Base-by-base conservation (phyloP, 2,888 invertebrate genomes). In the Agrilus mali region DNA sequence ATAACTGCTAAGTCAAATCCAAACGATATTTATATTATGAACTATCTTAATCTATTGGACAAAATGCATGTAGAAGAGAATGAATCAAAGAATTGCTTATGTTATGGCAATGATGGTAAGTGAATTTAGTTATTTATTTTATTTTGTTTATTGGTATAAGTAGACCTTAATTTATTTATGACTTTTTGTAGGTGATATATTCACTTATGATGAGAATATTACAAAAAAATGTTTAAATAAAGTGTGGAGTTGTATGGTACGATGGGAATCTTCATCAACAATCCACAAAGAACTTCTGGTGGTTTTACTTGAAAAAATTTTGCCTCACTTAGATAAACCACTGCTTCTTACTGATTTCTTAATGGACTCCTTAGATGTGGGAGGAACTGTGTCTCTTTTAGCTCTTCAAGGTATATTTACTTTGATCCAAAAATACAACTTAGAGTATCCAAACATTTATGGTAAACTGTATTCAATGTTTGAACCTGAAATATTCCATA, bases 371-470 rank as follows among this genome's bases (percentile, higher is more conserved):
- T 77, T 93, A 50, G 86, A 90, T 60, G 75, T 82, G 38, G 88
- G 90, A 53, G 93, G 95, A 7, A 80, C 87, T 1, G 78, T 90
- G 47, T 86, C 92, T 60, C 74, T 96, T 59, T 69, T 97, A 41
- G 90, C 95, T 1, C 70, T 97, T 10, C 93, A 94, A 63, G 94
- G 95, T 15, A 80, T 96, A 42, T 86, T 93, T 61, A 80, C 86
- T 40, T 74, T 97, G 50, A 89, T 96, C 46, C 83, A 87, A 51
- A 81, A 83, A 47, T 84, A 93, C 68, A 95, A 96, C 70, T 77
- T 97, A 69, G 86, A 94, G 57, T 95, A 94, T 69, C 95, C 96
- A 1, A 86, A 92, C 62, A 89, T 97, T 63, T 97, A 90, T 68
- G 80, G 80, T 54, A 92, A 95, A 58, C 73, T 97, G n/a, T 97